Conservation (phyloP, 2,797 vertebrate species). For the Phaenicophaeus curvirostris region DNA sequence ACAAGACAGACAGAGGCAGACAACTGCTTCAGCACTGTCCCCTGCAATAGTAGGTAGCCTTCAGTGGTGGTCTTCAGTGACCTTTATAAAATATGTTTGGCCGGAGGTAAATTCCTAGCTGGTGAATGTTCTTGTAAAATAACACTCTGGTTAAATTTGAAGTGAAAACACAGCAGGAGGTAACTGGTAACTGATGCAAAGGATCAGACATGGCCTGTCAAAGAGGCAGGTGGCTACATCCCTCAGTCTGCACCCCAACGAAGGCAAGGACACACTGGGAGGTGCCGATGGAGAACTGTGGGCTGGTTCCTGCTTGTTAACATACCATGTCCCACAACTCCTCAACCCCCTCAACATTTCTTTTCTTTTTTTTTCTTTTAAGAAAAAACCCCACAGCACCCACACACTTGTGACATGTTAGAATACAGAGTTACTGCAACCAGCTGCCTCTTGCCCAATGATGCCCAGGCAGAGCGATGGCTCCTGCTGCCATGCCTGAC, state of each 20-base stretch:
- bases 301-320: not conserved
- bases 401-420: not conserved
- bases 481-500: not conserved
- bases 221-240: rapidly evolving
- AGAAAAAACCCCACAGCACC: rapidly evolving
- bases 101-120: not conserved
- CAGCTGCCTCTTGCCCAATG: rapidly evolving
- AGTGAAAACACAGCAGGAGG: not conserved
- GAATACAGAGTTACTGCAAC: rapidly evolving
- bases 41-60: not conserved
- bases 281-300: rapidly evolving
- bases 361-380: not conserved
- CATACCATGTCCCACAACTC: rapidly evolving
- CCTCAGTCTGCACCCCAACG: rapidly evolving
- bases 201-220: not conserved
- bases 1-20: not conserved
- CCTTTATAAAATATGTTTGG: not conserved
- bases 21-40: not conserved
- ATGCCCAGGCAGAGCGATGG: rapidly evolving
- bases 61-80: not conserved
- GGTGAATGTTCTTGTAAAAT: not conserved
- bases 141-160: not conserved
- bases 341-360: rapidly evolving
- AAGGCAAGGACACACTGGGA: not conserved
- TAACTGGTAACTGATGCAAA: not conserved